Evolutionary conservation across 2,113 vertebrate species (phyloP).

Genomic region (Trematocara variabile): DNA sequence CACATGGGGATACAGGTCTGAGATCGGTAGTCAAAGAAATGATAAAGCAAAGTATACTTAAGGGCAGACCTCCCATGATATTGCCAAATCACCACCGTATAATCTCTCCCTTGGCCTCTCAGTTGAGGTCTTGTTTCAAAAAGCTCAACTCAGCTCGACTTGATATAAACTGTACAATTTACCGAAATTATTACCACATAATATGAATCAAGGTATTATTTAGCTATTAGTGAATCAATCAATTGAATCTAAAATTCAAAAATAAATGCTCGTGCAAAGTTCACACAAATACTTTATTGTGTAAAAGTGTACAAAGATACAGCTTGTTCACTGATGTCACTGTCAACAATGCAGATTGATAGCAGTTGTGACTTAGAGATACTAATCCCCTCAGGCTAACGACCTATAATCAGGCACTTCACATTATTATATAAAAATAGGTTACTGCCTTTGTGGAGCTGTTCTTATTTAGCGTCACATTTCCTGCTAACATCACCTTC

Average conservation of each 20-base stretch:
- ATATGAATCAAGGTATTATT: neutral
- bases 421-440: constrained; percentile 28
- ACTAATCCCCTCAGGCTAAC: neutral
- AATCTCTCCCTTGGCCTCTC: neutral
- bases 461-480: neutral
- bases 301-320: constrained; percentile 16
- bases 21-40: fast-evolving
- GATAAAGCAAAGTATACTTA: neutral
- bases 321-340: neutral
- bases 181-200: fast-evolving
- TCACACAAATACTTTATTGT: constrained; percentile 21
- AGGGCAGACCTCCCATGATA: neutral
- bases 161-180: fast-evolving
- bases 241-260: neutral
- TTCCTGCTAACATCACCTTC: neutral
- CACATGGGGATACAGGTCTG: neutral
- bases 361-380: neutral
- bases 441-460: neutral
- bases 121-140: neutral
- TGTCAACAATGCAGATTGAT: neutral
- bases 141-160: neutral
- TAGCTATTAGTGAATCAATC: neutral
- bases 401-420: constrained; percentile 23
- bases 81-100: fast-evolving
- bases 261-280: neutral